Percentiles rank a stretch among this genome's conserved stretches.
Conservation (phyloP, 2,888 invertebrate species). For the Latrodectus elegans region DNA sequence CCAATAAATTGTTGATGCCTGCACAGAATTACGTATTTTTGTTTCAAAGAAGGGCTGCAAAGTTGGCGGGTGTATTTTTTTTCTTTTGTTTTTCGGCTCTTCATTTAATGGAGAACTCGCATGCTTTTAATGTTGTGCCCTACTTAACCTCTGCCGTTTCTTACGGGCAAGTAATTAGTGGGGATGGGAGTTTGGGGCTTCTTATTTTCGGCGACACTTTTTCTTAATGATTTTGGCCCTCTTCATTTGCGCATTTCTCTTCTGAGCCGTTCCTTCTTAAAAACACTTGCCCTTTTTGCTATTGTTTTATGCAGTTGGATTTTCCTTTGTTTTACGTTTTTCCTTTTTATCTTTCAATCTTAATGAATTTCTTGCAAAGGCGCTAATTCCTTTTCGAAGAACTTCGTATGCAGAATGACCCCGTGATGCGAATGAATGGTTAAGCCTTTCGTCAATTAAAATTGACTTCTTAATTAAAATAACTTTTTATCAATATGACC, state of each 20-base stretch:
- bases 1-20: constrained; percentile 51
- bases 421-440: constrained; percentile 14
- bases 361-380: constrained; percentile 44
- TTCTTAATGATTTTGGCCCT: constrained; percentile 1
- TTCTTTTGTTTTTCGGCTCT: neutral
- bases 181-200: constrained; percentile 8
- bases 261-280: neutral
- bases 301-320: constrained; percentile 21
- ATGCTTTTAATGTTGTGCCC: constrained; percentile 33
- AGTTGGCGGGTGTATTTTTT: neutral
- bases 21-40: constrained; percentile 1
- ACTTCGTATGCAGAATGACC: constrained; percentile 29
- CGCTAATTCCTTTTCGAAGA: neutral
- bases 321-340: constrained; percentile 16
- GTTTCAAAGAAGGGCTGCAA: constrained; percentile 16
- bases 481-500: neutral
- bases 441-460: constrained; percentile 47
- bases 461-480: constrained; percentile 56
- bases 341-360: constrained; percentile 48
- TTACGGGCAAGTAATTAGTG: constrained; percentile 40
- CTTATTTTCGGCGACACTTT: neutral
- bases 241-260: constrained; percentile 5
- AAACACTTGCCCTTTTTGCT: neutral
- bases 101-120: constrained; percentile 38
- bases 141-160: constrained; percentile 41